Base-by-base conservation (phyloP, 1,140 invertebrate species). In the Mya arenaria region DNA sequence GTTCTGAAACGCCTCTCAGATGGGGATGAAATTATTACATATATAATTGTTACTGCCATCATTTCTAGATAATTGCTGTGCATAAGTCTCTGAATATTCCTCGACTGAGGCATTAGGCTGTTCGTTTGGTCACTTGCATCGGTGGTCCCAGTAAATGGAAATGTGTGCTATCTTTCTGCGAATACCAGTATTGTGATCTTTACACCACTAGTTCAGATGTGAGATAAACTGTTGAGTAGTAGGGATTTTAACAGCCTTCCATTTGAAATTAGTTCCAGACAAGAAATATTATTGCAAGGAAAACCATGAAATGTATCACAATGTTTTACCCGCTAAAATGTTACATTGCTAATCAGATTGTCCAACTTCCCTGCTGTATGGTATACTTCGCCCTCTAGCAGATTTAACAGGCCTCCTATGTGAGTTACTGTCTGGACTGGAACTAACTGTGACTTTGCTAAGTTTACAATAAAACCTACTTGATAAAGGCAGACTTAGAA, bases 201-300 rank as follows among this genome's bases (percentile, higher is more conserved):
- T 25, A 56, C 30, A 23, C 77, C 77, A 80, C 66, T 52, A 80
- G 0, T 34, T 13, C 19, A 80, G 30, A 56, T 80, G 66, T 39
- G 6, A 4, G 58, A 19, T 15, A 1, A 80, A 25, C 10, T 71
- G 65, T 19, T 13, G 4, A 58, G 62, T 68, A 55, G 56, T 17
- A 1, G 75, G 75, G 32, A 68, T 79, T n/a, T 8, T 1, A 1
- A 60, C 2, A 82, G 60, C 0, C 84, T 25, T 37, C 58, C 79
- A 62, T 82, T 73, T 36, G 68, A 48, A 37, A 82, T 39, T 3
- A 84, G 23, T 48, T 71, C 63, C 34, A 81, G 25, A 32, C 77
- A 71, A 17, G 66, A 62, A 3, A 68, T 56, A 44, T 58, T 81
- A 13, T 63, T 15, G 0, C 78, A 65, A n/a, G 69, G 34, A 0